Conservation (phyloP, 1,140 invertebrate genomes). For the Acyrthosiphon pisum region DNA sequence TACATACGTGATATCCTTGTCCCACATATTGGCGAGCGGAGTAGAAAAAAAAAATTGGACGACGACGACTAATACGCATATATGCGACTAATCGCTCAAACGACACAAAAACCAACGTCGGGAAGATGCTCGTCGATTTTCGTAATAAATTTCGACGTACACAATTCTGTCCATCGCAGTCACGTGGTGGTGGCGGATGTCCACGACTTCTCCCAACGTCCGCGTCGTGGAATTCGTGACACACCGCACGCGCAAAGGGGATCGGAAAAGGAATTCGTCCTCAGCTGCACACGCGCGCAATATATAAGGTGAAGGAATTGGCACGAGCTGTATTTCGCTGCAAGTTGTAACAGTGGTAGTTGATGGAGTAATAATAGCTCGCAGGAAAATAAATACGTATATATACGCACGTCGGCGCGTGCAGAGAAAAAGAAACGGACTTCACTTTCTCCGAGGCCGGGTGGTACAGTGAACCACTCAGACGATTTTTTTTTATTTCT, state of each 20-base stretch:
- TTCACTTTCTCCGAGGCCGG: constrained; percentile 15
- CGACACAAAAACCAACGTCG: neutral
- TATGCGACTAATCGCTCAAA: neutral
- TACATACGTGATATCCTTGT: constrained; percentile 22
- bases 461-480: too few species aligned
- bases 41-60: neutral
- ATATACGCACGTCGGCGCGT: neutral
- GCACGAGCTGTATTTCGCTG: neutral
- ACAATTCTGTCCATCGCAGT: neutral
- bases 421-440: neutral
- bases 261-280: neutral
- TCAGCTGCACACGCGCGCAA: neutral
- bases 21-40: neutral
- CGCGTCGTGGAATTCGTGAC: neutral
- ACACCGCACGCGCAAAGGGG: neutral
- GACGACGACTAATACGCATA: neutral
- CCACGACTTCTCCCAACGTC: neutral
- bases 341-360: neutral
- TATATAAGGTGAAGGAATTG: constrained; percentile 27
- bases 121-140: neutral
- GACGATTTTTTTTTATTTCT: neutral
- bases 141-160: neutral
- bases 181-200: neutral
- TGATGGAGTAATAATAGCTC: constrained; percentile 24
- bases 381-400: neutral